phyloP scores from a whole-genome alignment of 2,113 vertebrate species.

The Oncorhynchus kisutch region DNA sequence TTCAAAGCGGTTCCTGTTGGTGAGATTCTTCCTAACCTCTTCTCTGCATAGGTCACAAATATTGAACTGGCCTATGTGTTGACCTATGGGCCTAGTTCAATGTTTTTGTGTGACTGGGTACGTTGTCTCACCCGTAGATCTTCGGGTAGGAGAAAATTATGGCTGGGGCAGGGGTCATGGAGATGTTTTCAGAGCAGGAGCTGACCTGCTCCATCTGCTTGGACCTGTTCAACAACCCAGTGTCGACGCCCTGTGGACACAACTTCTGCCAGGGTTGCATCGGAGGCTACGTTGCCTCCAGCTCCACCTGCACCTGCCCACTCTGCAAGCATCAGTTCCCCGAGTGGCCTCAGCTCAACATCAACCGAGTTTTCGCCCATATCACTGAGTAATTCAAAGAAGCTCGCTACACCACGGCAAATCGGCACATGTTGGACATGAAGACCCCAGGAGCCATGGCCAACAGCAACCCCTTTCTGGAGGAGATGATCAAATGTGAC shows the following conservation, averaged over 20 bases:
- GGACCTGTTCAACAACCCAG: constrained; percentile 70
- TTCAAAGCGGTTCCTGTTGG: no score
- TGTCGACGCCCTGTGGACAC: constrained; percentile 77
- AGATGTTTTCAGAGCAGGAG: constrained; percentile 72
- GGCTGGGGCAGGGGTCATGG: constrained; percentile 33
- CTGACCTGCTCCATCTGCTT: constrained; percentile 77
- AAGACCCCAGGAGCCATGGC: accelerated
- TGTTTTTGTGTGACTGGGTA: no score
- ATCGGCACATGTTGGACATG: neutral
- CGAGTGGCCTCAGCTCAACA: constrained; percentile 67
- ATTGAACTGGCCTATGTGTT: no score
- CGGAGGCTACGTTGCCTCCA: constrained; percentile 59
- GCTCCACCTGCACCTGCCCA: constrained; percentile 58
- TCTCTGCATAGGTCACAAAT: no score
- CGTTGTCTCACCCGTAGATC: no score
- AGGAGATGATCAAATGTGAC: constrained; percentile 63
- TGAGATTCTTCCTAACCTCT: no score
- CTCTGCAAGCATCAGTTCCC: constrained; percentile 67
- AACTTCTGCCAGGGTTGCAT: constrained; percentile 75
- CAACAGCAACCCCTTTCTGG: neutral
- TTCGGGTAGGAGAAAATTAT: constrained; percentile 23
- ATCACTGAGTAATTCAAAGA: constrained; percentile 70
- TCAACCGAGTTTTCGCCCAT: constrained; percentile 72
- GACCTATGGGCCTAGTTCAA: no score
- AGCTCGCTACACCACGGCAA: constrained; percentile 34